Base-by-base conservation (phyloP, 2,888 invertebrate genomes). In the Phyto melanocephala region DNA sequence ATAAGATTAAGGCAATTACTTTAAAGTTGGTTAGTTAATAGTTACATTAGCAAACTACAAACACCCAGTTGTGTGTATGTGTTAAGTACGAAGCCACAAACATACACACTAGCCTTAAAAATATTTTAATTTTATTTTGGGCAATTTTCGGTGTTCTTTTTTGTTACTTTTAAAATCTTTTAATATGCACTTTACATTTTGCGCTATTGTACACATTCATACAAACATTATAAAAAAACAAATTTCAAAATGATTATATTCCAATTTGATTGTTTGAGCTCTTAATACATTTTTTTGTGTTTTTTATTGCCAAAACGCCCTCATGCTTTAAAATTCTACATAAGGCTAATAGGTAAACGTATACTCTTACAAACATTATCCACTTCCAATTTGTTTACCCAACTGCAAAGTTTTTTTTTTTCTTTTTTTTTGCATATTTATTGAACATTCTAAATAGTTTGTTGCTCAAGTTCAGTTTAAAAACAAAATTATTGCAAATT, bases 401-500 rank as follows among this genome's bases (percentile, higher is more conserved):
- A 75, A 45, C 6, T 75, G n/a, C n/a, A n/a, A n/a, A n/a, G n/a
- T n/a, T 28, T 28, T 5, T 28, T 28, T 3, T 28, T 45, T 5
- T 13, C 56, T 65, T 37, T 33, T n/a, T 40, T 76, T 52, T 33
- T 8, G 33, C 35, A 71, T 71, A 28, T 71, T 71, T 45, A 54
- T 65, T 56, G 45, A 78, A 79, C 78, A 79, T 79, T 79, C 78
- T 79, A 79, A 79, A 71, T 71, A 71, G 40, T 58, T 78, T 63
- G 17, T 71, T 56, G 52, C 60, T 63, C 11, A 70, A 78, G 22
- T 58, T 71, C 40, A 22, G 33, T 40, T 58, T 70, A 42, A 24
- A 77, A 28, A 28, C 6, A 54, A 77, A 54, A 60, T 68, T 78
- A 47, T 70, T 77, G 77, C 52, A 70, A 62, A 71, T 71, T 71